phyloP scores from a whole-genome alignment of 2,797 vertebrate genomes.

The Gymnoscopelus microlampas region DNA sequence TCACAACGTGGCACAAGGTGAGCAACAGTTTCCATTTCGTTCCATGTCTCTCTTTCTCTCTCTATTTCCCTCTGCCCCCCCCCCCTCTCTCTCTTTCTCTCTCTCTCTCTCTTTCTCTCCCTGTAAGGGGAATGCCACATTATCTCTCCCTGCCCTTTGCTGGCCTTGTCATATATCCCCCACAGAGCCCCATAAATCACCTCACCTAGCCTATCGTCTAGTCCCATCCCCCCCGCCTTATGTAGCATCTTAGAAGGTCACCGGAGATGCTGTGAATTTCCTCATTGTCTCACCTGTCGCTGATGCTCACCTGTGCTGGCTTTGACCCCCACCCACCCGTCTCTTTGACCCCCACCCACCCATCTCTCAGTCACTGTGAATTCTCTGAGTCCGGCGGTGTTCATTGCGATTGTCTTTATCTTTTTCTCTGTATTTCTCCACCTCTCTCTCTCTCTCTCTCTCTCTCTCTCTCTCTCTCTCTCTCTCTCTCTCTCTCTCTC shows the following conservation, averaged over 20 bases:
- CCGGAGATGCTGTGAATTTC: slow-evolving; percentile 36
- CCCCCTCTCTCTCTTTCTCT: no score
- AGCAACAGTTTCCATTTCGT: no score
- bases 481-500: neutral
- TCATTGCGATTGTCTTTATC: slow-evolving; percentile 8
- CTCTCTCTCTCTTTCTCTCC: neutral
- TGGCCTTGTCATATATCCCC: slow-evolving; percentile 50
- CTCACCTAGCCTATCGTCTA: slow-evolving; percentile 48
- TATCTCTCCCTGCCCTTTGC: slow-evolving; percentile 51
- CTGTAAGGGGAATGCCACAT: slow-evolving; percentile 57
- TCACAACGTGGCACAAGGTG: neutral
- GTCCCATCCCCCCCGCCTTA: slow-evolving; percentile 34
- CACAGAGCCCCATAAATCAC: slow-evolving; percentile 66
- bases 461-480: neutral
- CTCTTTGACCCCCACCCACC: neutral
- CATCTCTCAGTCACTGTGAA: slow-evolving; percentile 9
- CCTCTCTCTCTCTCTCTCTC: slow-evolving; percentile 13
- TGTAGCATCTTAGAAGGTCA: slow-evolving; percentile 62
- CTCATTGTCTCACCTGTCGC: slow-evolving; percentile 19
- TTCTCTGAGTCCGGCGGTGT: neutral
- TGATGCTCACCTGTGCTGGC: slow-evolving; percentile 19
- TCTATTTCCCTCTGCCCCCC: no score
- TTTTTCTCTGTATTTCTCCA: slow-evolving; percentile 15
- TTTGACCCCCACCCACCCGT: slow-evolving; percentile 35
- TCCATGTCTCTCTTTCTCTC: neutral